Evolutionary conservation across 2,797 vertebrate species (phyloP).

Genomic region (Sciurus vulgaris): DNA sequence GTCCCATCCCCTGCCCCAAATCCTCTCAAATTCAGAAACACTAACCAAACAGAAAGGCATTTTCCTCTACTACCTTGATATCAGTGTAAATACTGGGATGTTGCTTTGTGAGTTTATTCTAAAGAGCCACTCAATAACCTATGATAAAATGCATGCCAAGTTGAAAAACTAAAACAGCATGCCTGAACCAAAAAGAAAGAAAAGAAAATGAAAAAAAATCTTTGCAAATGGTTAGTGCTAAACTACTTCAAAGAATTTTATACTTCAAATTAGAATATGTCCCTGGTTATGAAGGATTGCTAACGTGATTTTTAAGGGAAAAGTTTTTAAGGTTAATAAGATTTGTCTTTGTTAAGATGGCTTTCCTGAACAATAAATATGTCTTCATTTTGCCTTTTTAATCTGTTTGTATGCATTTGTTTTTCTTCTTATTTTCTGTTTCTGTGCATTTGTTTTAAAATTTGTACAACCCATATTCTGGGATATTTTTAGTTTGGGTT

Average conservation of each 20-base stretch:
- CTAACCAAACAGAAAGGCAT: neutral
- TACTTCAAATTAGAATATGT: neutral
- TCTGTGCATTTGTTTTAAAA: neutral
- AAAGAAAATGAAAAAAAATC: neutral
- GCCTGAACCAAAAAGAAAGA: neutral
- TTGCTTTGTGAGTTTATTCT: constrained; percentile 9
- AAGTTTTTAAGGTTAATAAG: constrained; percentile 10
- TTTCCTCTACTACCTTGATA: neutral
- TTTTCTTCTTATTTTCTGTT: constrained; percentile 6
- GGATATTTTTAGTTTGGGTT: constrained; percentile 16
- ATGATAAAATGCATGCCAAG: constrained; percentile 80
- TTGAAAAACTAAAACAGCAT: constrained; percentile 70
- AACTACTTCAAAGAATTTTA: constrained; percentile 29
- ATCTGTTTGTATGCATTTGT: neutral
- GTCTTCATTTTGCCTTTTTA: neutral
- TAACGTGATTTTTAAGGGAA: neutral
- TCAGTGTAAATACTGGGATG: neutral
- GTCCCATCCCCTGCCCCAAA: neutral
- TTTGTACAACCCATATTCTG: neutral
- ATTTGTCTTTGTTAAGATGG: constrained; percentile 4
- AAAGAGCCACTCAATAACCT: constrained; percentile 66
- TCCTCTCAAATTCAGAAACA: constrained; percentile 4
- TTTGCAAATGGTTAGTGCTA: neutral
- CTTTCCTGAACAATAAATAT: neutral
- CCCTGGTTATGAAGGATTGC: neutral